These are phyloP conservation scores for Colletes gigas DNA, from an alignment of 1,140 invertebrate species.

Conservation along the genomic window DNA sequence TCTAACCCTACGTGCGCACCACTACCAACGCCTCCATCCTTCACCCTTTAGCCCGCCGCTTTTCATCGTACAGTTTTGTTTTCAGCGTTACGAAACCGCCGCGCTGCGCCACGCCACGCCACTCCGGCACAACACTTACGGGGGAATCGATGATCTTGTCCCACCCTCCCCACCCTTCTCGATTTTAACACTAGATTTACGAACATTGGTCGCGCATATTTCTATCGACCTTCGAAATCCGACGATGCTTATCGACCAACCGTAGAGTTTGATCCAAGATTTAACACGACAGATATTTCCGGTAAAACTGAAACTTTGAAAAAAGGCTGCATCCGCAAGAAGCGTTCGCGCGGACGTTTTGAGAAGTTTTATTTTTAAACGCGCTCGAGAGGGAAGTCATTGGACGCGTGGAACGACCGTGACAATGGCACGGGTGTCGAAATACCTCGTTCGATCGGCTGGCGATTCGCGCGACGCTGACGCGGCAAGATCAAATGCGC, in stretches of 20 bases:
- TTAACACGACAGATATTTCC: too few relatives aligned
- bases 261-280: too few relatives aligned
- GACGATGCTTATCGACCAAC: too few relatives aligned
- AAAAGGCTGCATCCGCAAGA: too few relatives aligned
- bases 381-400: not conserved
- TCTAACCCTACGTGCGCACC: not conserved
- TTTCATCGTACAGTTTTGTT: not conserved
- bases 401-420: conserved; percentile 16
- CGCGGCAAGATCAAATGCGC: not conserved
- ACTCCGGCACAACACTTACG: too few relatives aligned
- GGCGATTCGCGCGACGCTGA: not conserved
- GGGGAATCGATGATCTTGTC: too few relatives aligned
- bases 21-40: not conserved
- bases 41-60: not conserved
- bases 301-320: too few relatives aligned
- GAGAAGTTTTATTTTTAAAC: conserved; percentile 13
- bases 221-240: too few relatives aligned
- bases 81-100: conserved; percentile 50
- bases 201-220: too few relatives aligned
- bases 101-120: too few relatives aligned
- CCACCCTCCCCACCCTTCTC: not conserved
- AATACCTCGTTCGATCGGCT: conserved; percentile 7
- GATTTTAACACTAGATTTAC: not conserved
- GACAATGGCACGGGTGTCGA: conserved; percentile 15
- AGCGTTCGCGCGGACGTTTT: not conserved